Conservation (phyloP, 2,888 invertebrate species). For the Nymphalis polychloros region DNA sequence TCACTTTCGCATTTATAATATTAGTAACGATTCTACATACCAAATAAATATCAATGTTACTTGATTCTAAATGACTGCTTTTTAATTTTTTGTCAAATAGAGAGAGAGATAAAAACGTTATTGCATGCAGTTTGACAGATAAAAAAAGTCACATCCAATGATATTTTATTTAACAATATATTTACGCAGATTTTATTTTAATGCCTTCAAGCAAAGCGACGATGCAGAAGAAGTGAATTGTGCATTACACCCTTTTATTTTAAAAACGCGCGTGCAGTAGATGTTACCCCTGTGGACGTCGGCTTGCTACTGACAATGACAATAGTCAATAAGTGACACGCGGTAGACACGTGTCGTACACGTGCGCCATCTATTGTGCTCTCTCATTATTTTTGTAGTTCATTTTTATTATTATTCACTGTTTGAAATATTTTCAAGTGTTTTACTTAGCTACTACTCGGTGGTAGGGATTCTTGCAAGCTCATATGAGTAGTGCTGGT, state of each 20-base stretch:
- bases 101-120: too few relatives aligned
- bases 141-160: too few relatives aligned
- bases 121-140: too few relatives aligned
- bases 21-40: too few relatives aligned
- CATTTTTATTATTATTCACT: neutral
- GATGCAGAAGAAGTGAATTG: slow-evolving; percentile 26
- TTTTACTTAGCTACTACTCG: neutral
- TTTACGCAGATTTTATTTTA: slow-evolving; percentile 21
- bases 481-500: too few relatives aligned
- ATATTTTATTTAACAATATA: neutral
- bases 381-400: slow-evolving; percentile 22
- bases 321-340: slow-evolving; percentile 46
- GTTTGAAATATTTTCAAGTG: neutral
- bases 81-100: too few relatives aligned
- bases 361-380: slow-evolving; percentile 65
- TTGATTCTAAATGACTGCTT: too few relatives aligned
- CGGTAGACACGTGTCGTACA: slow-evolving; percentile 56
- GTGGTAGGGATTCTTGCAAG: too few relatives aligned
- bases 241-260: slow-evolving; percentile 33
- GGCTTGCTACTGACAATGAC: slow-evolving; percentile 50
- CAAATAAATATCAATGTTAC: too few relatives aligned
- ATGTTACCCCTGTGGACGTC: slow-evolving; percentile 54
- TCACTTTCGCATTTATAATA: too few relatives aligned
- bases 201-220: slow-evolving; percentile 20
- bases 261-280: slow-evolving; percentile 53